These are phyloP conservation scores for Agonopterix heracliana DNA, from an alignment of 2,888 invertebrate genomes.

Conservation along the genomic window DNA sequence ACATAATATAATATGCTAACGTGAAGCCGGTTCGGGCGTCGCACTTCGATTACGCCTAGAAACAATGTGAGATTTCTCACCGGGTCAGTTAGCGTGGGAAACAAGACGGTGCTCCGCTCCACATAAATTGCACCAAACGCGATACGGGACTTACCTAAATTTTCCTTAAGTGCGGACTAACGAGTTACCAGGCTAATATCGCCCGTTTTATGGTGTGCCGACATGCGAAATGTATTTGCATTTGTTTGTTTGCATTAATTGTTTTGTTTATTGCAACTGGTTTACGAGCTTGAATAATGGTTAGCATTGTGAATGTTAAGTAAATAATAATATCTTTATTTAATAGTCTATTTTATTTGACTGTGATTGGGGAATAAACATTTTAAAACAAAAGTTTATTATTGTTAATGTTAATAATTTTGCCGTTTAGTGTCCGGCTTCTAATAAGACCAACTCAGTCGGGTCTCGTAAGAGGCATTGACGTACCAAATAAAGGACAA, in stretches of 20 bases:
- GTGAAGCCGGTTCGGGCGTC: too few species aligned
- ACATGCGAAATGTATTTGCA: slow-evolving; percentile 33
- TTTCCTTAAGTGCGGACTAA: slow-evolving; percentile 39
- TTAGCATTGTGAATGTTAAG: too few species aligned
- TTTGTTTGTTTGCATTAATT: slow-evolving; percentile 10
- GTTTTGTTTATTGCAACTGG: slow-evolving; percentile 11
- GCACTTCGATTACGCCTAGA: neutral
- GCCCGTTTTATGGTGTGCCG: slow-evolving; percentile 33
- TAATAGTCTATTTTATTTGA: neutral
- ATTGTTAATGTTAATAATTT: too few species aligned
- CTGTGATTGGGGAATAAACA: too few species aligned
- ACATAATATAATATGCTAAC: too few species aligned
- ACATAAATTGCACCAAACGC: slow-evolving; percentile 25
- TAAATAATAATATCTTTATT: neutral
- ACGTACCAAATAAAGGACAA: too few species aligned
- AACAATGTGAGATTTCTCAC: slow-evolving; percentile 1
- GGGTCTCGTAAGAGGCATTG: too few species aligned
- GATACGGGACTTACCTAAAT: slow-evolving; percentile 34
- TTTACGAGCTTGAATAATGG: neutral
- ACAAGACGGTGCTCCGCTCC: slow-evolving; percentile 1
- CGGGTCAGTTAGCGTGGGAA: neutral
- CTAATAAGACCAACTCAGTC: too few species aligned
- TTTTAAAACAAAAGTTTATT: too few species aligned
- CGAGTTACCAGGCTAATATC: slow-evolving; percentile 33
- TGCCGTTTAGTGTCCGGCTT: too few species aligned